Base-by-base conservation (phyloP, 2,888 invertebrate species). In the Chouioia cunea region DNA sequence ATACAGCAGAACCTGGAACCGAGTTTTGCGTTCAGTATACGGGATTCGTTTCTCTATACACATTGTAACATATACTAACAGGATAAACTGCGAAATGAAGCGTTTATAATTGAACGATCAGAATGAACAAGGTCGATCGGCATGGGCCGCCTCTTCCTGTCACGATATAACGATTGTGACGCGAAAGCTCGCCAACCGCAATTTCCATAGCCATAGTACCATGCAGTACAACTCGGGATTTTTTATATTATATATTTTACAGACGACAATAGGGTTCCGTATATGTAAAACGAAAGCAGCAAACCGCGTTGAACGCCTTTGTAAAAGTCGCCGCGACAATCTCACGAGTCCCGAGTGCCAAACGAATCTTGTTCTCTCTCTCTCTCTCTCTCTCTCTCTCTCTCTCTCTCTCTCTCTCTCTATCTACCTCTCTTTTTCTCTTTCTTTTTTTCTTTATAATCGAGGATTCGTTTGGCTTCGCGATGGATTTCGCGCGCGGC, bases 241-340 rank as follows among this genome's bases (percentile, higher is more conserved):
- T 85, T 85, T 85, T 85, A 85, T 84, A 85, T 84, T 85, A 84
- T n/a, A n/a, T 85, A 84, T 83, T 85, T 85, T 85, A 85, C 85
- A 85, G 85, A 84, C 81, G 85, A 85, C 85, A 85, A 85, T 85
- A 85, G n/a, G n/a, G 85, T 84, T 85, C 83, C 83, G 79, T 83
- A 82, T 79, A 78, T 16, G 57, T 52, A 64, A 44, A 66, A 58
- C 46, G 8, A 63, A 60, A 44, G 57, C 70, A 70, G 50, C 66
- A 73, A 69, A 54, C 65, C 58, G 59, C 52, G 59, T 64, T 36
- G 54, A 65, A 15, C 48, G 63, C 47, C 36, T 36, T 36, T 36
- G 10, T 36, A 36, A 36, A 36, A 36, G 36, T 12, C 36, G 16
- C 57, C 36, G n/a, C 50, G 27, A 36, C n/a, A 8, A 23, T 36